These are phyloP conservation scores for Cetonia aurata DNA, from an alignment of 2,888 invertebrate species.

Conservation along the genomic window DNA sequence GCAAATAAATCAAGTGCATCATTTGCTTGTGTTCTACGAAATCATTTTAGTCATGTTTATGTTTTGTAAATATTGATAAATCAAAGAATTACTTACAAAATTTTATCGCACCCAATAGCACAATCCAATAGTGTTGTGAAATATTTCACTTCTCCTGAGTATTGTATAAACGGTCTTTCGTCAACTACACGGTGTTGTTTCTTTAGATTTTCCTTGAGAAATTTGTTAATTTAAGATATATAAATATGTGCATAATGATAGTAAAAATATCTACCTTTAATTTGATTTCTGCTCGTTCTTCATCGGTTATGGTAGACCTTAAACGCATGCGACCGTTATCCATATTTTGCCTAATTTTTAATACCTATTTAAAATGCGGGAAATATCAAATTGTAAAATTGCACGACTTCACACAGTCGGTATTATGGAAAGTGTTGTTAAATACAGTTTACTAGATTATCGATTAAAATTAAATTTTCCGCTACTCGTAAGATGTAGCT, in stretches of 20 bases:
- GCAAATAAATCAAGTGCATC: slow-evolving; percentile 64
- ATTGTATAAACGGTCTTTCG: slow-evolving; percentile 55
- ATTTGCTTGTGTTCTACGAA: slow-evolving; percentile 62
- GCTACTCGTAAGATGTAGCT: no score
- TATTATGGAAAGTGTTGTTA: no score
- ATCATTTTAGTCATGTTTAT: slow-evolving; percentile 15
- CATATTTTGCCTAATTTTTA: neutral
- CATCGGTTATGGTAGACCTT: slow-evolving; percentile 22
- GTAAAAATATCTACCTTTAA: slow-evolving; percentile 9
- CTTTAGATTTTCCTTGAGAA: slow-evolving; percentile 29
- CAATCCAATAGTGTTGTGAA: slow-evolving; percentile 65
- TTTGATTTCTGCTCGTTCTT: slow-evolving; percentile 27
- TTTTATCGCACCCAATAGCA: slow-evolving; percentile 66
- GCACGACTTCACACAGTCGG: no score
- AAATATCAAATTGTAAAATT: no score
- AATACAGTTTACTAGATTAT: no score
- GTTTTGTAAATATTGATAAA: slow-evolving; percentile 24
- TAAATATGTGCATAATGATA: slow-evolving; percentile 4
- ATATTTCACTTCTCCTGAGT: slow-evolving; percentile 61
- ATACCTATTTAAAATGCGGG: no score
- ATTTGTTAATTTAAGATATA: neutral
- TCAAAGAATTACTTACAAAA: slow-evolving; percentile 62
- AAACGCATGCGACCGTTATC: slow-evolving; percentile 14
- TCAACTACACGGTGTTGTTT: slow-evolving; percentile 43
- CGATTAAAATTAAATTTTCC: no score